Conservation (phyloP, 1,140 invertebrate species). For the Atta colombica region DNA sequence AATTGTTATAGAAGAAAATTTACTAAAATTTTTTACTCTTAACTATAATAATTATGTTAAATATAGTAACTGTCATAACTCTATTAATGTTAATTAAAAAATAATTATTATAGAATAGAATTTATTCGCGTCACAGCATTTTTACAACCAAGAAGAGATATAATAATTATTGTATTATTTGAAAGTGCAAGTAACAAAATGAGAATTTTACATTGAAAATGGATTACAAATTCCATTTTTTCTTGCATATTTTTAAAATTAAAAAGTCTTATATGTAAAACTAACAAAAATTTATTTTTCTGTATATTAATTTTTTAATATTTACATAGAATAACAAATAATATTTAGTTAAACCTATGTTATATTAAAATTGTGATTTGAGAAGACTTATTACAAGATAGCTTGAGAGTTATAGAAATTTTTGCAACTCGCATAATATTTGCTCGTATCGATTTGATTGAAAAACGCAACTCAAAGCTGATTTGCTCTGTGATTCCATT, state of each 20-base stretch:
- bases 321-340: background rate
- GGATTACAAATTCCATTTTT: background rate
- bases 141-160: background rate
- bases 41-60: background rate
- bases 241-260: background rate
- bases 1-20: background rate
- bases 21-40: background rate
- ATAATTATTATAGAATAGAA: no score
- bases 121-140: no score
- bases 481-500: background rate
- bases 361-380: background rate
- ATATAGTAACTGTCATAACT: background rate
- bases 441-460: background rate
- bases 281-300: background rate
- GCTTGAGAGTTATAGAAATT: background rate
- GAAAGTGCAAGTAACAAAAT: background rate
- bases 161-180: background rate
- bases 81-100: background rate
- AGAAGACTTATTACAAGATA: background rate
- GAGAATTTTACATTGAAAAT: background rate
- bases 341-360: background rate
- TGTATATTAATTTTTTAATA: background rate
- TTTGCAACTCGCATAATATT: constrained; percentile 10
- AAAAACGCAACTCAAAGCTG: background rate
- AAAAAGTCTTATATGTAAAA: background rate